These are phyloP conservation scores for Trichonephila inaurata DNA, from an alignment of 1,140 invertebrate genomes.

Conservation along the genomic window DNA sequence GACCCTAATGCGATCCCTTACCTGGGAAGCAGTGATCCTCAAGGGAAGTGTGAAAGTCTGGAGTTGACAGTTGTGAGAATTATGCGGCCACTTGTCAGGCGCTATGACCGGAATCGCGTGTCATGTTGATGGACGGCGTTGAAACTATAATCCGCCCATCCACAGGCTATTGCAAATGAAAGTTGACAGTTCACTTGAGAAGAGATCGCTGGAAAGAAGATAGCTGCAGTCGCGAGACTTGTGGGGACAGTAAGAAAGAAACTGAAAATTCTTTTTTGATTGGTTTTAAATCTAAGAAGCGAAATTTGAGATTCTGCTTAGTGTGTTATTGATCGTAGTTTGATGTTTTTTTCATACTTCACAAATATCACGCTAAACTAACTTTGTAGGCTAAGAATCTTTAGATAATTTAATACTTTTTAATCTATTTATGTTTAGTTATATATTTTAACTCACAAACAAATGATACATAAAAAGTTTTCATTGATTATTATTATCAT, in stretches of 20 bases:
- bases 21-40: not conserved
- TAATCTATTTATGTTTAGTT: too few relatives aligned
- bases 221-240: not conserved
- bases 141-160: slow-evolving; percentile 39
- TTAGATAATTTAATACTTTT: too few relatives aligned
- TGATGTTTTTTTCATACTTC: too few relatives aligned
- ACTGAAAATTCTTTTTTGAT: not conserved
- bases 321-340: too few relatives aligned
- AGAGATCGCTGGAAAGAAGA: not conserved
- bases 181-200: slow-evolving; percentile 5
- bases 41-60: slow-evolving; percentile 25
- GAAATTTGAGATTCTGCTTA: too few relatives aligned
- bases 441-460: too few relatives aligned
- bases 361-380: too few relatives aligned
- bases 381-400: too few relatives aligned
- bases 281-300: not conserved
- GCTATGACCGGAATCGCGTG: slow-evolving; percentile 46
- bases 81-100: slow-evolving; percentile 18
- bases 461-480: too few relatives aligned
- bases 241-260: too few relatives aligned
- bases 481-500: too few relatives aligned
- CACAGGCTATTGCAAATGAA: slow-evolving; percentile 7
- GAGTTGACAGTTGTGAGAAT: slow-evolving; percentile 37
- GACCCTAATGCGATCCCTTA: slow-evolving; percentile 13
- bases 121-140: slow-evolving; percentile 39